Conservation (phyloP, 2,797 vertebrate species). For the Prunella strophiata region DNA sequence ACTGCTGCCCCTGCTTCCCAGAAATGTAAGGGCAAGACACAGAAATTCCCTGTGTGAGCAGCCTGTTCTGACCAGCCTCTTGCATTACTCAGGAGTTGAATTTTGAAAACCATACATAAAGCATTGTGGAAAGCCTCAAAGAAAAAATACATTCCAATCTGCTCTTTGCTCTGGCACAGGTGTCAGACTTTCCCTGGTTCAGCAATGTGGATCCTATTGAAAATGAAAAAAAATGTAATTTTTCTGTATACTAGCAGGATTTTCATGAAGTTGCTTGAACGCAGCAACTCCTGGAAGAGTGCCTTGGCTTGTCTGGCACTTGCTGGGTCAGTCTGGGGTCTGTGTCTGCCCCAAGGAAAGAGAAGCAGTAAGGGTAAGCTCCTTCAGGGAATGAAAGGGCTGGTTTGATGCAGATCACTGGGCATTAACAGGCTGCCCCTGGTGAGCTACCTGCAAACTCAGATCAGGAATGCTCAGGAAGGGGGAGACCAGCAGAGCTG, state of each 20-base stretch:
- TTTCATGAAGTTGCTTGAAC: neutral
- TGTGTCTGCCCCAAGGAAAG: neutral
- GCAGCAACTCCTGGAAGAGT: neutral
- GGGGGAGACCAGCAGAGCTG: neutral
- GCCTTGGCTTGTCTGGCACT: neutral
- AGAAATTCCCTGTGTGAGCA: neutral
- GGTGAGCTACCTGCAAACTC: neutral
- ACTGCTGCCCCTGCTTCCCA: neutral
- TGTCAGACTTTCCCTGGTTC: neutral
- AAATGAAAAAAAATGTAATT: neutral
- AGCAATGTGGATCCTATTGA: neutral
- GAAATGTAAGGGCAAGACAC: neutral
- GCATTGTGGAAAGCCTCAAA: neutral
- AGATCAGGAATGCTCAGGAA: neutral
- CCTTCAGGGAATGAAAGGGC: neutral
- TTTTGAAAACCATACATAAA: neutral
- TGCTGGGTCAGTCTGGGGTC: neutral
- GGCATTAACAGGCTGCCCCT: fast-evolving
- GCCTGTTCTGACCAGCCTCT: neutral
- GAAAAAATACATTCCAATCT: neutral
- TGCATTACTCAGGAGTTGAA: neutral
- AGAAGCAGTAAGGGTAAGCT: neutral
- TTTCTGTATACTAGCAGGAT: neutral
- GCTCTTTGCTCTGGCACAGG: neutral
- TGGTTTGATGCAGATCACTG: neutral